Evolutionary conservation across 2,113 vertebrate species (phyloP).

Genomic region (Bos indicus): DNA sequence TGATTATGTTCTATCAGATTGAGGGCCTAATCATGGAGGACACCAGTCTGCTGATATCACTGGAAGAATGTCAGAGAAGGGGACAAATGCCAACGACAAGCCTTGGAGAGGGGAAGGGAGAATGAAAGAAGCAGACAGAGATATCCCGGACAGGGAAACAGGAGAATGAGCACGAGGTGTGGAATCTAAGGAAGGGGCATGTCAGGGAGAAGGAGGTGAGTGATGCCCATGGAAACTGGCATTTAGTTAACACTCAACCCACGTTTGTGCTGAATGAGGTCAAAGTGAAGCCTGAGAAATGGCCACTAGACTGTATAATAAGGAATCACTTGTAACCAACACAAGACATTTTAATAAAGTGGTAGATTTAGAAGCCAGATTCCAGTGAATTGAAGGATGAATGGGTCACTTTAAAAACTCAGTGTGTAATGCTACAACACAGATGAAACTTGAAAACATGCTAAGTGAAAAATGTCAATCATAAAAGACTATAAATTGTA

Average conservation of each 20-base stretch:
- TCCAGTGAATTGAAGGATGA: background rate
- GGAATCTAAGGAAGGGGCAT: background rate
- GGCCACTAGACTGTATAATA: background rate
- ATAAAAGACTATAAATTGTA: background rate
- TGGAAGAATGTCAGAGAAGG: background rate
- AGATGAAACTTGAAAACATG: background rate
- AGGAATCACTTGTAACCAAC: background rate
- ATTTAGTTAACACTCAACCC: background rate
- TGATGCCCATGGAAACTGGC: background rate
- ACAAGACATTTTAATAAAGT: background rate
- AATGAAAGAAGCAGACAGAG: background rate
- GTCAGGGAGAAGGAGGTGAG: background rate
- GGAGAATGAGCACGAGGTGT: background rate
- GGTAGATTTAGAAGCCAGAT: background rate
- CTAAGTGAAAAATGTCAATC: background rate
- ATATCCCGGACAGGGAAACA: background rate
- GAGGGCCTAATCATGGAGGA: background rate
- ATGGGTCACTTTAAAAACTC: background rate
- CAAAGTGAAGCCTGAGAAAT: background rate
- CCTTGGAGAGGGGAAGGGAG: background rate
- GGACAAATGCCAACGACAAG: background rate
- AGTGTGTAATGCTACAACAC: background rate
- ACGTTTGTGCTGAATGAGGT: background rate
- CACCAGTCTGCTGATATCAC: background rate
- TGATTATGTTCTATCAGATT: background rate